Conservation (phyloP, 1,140 invertebrate species). For the Brachionus calyciflorus region DNA sequence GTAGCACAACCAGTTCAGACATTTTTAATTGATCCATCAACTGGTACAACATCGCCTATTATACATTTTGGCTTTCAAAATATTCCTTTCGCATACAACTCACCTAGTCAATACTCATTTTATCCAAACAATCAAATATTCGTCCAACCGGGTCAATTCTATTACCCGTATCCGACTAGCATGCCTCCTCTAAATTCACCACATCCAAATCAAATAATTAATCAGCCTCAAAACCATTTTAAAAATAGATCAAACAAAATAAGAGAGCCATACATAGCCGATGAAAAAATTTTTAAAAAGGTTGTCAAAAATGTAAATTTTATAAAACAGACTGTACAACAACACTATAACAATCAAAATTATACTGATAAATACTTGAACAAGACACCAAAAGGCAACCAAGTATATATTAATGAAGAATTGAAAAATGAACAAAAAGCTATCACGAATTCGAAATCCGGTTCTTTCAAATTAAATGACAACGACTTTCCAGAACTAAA, state of each 20-base stretch:
- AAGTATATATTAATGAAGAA: background rate
- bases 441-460: too few relatives aligned
- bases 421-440: background rate
- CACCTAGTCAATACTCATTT: background rate
- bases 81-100: background rate
- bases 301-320: conserved; percentile 25
- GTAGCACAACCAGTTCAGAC: background rate
- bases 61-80: background rate
- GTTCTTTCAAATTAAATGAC: conserved; percentile 5
- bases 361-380: background rate
- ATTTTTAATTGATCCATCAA: background rate
- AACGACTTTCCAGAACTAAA: background rate
- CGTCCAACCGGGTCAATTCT: background rate
- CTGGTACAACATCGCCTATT: conserved; percentile 10
- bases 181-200: background rate
- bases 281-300: conserved; percentile 2
- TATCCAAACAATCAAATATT: background rate
- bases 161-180: background rate
- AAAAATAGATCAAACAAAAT: too few relatives aligned
- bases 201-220: background rate
- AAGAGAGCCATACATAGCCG: conserved; percentile 5
- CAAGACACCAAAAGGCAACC: background rate
- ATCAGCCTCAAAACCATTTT: background rate
- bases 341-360: conserved; percentile 12
- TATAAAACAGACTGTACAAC: conserved; percentile 11